Evolutionary conservation across 2,797 vertebrate genomes (phyloP), one percentile per base, ranked within the genome.

Genomic region (Enteromius unitaeniatus): DNA sequence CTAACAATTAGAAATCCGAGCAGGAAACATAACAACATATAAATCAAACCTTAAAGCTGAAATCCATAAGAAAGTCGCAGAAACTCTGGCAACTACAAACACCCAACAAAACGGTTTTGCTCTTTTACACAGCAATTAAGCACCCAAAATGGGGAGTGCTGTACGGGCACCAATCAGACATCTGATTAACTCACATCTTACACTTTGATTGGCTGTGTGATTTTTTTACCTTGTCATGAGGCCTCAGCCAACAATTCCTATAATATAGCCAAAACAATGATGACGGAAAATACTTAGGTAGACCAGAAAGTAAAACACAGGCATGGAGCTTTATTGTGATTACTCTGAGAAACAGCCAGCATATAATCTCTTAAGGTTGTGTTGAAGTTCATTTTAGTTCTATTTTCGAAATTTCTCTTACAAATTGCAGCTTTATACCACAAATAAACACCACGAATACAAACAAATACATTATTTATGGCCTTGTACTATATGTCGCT

Each of bases 1-100:
- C 70, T 67, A 51, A 75, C 42, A 28, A 45, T 73, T 37, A 28
- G 19, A 65, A 45, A 55, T 76, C 31, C 70, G 74, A 76, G 31
- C 40, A 69, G 85, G 76, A 73, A 19, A 80, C 37, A 70, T 42
- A 83, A 64, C 75, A 87, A 91, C 78, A 87, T 84, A 77, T 81
- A 86, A 70, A 91, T 87, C 47, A 49, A 84, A 70, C 37, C 14
- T 62, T 77, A 78, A 84, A 69, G 75, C 82, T 84, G 73, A 78
- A 84, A 78, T 84, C 14, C 53, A 78, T 51, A 7, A 75, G 55
- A 77, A 81, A 45, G 42, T 82, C 81, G 79, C 90, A 83, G 85
- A 86, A 88, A 80, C 11, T n/a, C 11, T 45, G 23, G 58, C 53
- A 31, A 72, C 19, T 42, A 60, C 37, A 81, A 79, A 78, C 45